Evolutionary conservation across 2,113 vertebrate genomes (phyloP), one percentile per base, ranked within the genome.

Genomic region (Nothocercus julius): DNA sequence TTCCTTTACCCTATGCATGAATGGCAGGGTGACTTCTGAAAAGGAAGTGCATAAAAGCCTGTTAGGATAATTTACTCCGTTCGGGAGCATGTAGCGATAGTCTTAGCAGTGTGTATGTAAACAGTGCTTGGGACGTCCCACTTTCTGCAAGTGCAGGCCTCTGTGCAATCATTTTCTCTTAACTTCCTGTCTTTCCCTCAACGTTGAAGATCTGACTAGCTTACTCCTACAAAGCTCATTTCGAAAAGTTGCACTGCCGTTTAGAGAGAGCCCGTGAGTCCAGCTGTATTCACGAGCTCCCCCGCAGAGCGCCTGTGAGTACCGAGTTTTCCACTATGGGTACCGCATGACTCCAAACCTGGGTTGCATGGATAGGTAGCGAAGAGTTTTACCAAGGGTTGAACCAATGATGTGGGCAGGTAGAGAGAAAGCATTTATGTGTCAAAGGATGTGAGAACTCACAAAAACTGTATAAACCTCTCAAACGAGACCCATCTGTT

Each of bases 361-460:
- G 11, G 32, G n/a, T 7, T 24, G 11, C 27, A 51, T 15, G 7
- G 63, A 15, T 47, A 14, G 2, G 3, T 11, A 22, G 51, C 47
- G 42, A 69, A 19, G 38, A 3, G 3, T 75, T 76, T 53, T 59
- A 62, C 56, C 36, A 36, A 36, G 84, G 47, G 68, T 83, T 94
- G 81, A 59, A n/a, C 3, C 32, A 89, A 44, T 75, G 40, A 80
- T 62, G 91, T 78, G 76, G 63, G 89, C 61, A 68, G 64, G 75
- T 1, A 68, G 83, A 73, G 75, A 77, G 93, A 87, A 88, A 89
- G 64, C 1, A 14, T 82, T 80, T 75, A 59, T 66, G 13, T 72
- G 92, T 91, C 95, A 92, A 76, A 90, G 92, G 64, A 54, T 44
- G 28, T 72, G 72, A 84, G 82, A 77, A 83, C 90, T 88, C 59